A percentile compares a stretch with the other conserved stretches of the same genome.
phyloP scores from a whole-genome alignment of 2,888 invertebrate genomes.

The Lysandra bellargus region DNA sequence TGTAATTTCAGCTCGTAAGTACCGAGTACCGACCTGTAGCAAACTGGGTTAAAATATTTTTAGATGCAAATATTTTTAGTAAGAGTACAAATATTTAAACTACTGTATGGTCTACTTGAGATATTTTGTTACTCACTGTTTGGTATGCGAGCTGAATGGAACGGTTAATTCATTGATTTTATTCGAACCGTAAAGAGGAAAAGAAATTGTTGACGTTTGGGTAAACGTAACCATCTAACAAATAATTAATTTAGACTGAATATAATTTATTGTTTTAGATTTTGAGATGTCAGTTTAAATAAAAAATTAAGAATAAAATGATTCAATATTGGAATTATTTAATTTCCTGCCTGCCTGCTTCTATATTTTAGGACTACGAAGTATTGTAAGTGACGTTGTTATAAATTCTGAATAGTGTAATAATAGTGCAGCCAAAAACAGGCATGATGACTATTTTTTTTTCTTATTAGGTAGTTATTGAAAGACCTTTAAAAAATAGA shows the following conservation, averaged over 20 bases:
- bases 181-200: not conserved
- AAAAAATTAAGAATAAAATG: not conserved
- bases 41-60: constrained; percentile 11
- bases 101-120: not conserved
- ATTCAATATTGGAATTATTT: not conserved
- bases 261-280: not conserved
- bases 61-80: constrained; percentile 13
- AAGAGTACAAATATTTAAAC: not conserved
- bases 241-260: not conserved
- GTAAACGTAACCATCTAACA: not conserved
- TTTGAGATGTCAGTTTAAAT: not conserved
- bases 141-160: constrained; percentile 10
- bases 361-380: not conserved
- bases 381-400: not conserved
- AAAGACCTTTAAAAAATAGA: no score
- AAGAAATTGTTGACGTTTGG: not conserved
- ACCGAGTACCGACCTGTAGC: not conserved
- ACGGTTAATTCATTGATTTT: constrained; percentile 7
- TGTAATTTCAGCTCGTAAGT: not conserved
- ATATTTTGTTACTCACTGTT: not conserved
- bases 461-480: no score
- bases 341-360: not conserved
- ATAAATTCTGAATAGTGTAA: not conserved
- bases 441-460: no score
- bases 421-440: not conserved